A percentile compares a stretch with the other conserved stretches of the same genome.
Conservation (phyloP, 2,888 invertebrate genomes). For the Orchestes rusci region DNA sequence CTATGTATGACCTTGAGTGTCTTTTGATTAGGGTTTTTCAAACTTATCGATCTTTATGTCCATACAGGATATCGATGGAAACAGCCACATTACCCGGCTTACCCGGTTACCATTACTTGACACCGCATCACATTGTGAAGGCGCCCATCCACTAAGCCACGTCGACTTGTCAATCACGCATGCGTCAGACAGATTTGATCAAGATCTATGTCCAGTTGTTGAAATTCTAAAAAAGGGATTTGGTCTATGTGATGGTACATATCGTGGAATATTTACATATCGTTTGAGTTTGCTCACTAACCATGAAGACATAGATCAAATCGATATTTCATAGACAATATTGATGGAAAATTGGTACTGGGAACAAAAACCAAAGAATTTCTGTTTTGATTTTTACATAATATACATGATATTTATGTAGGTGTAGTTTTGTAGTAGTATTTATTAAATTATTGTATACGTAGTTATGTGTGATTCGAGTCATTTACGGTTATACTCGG, state of each 20-base stretch:
- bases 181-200: conserved; percentile 29
- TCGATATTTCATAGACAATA: conserved; percentile 21
- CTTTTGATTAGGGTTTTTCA: no score
- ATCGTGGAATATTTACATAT: no score
- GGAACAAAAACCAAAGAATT: conserved; percentile 82
- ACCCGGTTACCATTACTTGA: conserved; percentile 79
- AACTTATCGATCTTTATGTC: no score
- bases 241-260: neutral
- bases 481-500: no score
- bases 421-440: conserved; percentile 20
- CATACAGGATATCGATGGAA: conserved; percentile 94
- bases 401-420: conserved; percentile 41
- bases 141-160: conserved; percentile 68
- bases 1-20: no score
- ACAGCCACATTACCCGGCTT: conserved; percentile 74
- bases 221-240: conserved; percentile 1
- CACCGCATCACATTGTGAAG: conserved; percentile 88
- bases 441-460: conserved; percentile 22
- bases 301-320: no score
- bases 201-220: no score
- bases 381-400: conserved; percentile 58
- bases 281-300: no score
- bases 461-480: no score
- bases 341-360: conserved; percentile 56
- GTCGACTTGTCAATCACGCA: conserved; percentile 30